A percentile compares a stretch with the other conserved stretches of the same genome.
These are phyloP conservation scores for Busseola fusca DNA, from an alignment of 2,888 invertebrate genomes.

Conservation along the genomic window DNA sequence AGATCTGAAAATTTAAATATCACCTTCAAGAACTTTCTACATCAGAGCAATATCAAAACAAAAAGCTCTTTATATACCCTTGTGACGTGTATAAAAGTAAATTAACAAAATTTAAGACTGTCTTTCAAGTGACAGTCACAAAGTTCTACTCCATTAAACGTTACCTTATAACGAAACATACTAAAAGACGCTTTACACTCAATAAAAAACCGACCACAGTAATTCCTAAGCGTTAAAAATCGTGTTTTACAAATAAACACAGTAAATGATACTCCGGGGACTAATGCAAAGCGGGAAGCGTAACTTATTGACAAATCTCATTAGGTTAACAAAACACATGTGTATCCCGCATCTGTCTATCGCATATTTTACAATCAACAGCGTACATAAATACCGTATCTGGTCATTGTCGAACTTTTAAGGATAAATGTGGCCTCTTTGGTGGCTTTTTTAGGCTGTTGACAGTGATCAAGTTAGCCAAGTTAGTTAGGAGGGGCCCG, in stretches of 20 bases:
- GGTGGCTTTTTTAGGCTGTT: conserved; percentile 75
- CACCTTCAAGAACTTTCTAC: neutral
- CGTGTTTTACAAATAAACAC: conserved; percentile 76
- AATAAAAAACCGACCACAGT: conserved; percentile 59
- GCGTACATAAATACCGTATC: conserved; percentile 73
- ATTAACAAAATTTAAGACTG: neutral
- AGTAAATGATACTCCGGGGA: conserved; percentile 77
- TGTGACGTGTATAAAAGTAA: neutral
- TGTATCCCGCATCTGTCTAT: conserved; percentile 83
- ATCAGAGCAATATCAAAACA: too few species aligned
- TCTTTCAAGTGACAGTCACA: neutral
- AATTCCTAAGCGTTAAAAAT: conserved; percentile 65
- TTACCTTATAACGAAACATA: conserved; percentile 21
- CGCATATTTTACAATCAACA: conserved; percentile 79
- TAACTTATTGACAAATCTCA: conserved; percentile 85
- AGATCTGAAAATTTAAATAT: neutral
- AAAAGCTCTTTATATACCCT: too few species aligned
- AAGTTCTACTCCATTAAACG: conserved; percentile 19
- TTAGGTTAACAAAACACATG: conserved; percentile 87
- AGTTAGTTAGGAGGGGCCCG: too few species aligned
- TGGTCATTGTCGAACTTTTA: conserved; percentile 72
- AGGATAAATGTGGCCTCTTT: conserved; percentile 66
- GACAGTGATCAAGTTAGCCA: conserved; percentile 46
- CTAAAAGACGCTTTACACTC: conserved; percentile 39
- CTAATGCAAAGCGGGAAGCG: conserved; percentile 75